Percentiles rank a stretch among this genome's conserved stretches.
These are phyloP conservation scores for Plagiodera versicolora DNA, from an alignment of 2,888 invertebrate genomes.

Conservation along the genomic window DNA sequence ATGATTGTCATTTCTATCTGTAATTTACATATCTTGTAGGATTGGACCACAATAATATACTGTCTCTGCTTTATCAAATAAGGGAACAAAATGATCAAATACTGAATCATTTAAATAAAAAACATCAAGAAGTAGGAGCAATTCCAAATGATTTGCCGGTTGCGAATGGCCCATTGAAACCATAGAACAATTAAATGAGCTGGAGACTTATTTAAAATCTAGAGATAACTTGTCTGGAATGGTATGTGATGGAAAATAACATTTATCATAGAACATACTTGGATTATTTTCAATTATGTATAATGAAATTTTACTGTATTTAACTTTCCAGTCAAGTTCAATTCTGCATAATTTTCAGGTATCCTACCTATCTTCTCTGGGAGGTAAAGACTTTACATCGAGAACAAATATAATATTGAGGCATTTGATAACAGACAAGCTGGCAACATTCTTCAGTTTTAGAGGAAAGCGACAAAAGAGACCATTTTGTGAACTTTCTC, in stretches of 20 bases:
- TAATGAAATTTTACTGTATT: too few species aligned
- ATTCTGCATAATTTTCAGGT: neutral
- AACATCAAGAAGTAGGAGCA: neutral
- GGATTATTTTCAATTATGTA: too few species aligned
- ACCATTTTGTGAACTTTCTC: too few species aligned
- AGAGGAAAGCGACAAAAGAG: too few species aligned
- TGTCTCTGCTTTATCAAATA: neutral
- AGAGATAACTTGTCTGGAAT: too few species aligned
- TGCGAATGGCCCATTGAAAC: neutral
- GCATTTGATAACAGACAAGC: neutral
- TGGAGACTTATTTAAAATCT: neutral
- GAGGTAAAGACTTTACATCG: neutral
- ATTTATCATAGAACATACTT: too few species aligned
- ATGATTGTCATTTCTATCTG: too few species aligned
- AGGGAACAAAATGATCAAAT: too few species aligned
- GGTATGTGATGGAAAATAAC: too few species aligned
- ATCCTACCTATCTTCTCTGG: neutral
- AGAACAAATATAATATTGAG: neutral
- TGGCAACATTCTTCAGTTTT: too few species aligned
- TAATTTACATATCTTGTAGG: neutral
- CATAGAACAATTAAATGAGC: neutral
- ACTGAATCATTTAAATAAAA: too few species aligned
- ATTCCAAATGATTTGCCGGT: neutral
- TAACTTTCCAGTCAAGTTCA: too few species aligned
- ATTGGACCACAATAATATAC: neutral